Conservation (phyloP, 2,113 vertebrate species). For the Cranoglanis bouderius region DNA sequence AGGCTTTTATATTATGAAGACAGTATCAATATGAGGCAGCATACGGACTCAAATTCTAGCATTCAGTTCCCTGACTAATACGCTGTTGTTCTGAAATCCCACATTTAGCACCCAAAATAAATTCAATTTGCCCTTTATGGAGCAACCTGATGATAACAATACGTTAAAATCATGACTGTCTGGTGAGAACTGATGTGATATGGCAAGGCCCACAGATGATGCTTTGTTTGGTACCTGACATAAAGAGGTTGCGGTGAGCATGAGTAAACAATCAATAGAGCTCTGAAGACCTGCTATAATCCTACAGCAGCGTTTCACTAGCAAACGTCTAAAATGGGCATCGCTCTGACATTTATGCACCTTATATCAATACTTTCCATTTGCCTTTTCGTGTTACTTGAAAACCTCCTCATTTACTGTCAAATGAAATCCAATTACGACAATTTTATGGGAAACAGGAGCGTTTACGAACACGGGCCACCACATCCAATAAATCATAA, state of each 20-base stretch:
- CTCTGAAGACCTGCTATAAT: slow-evolving; percentile 28
- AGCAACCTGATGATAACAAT: background rate
- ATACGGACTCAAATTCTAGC: background rate
- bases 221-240: background rate
- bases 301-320: slow-evolving; percentile 27
- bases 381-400: slow-evolving; percentile 58
- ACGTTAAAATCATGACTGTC: background rate
- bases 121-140: background rate
- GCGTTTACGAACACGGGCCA: slow-evolving; percentile 73
- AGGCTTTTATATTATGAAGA: background rate
- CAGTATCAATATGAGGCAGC: background rate
- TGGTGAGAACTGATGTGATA: background rate
- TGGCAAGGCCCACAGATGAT: background rate
- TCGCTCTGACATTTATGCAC: slow-evolving; percentile 65
- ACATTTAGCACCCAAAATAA: background rate
- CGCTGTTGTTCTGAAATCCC: background rate
- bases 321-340: slow-evolving; percentile 11
- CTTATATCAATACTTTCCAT: slow-evolving; percentile 75
- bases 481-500: slow-evolving; percentile 69
- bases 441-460: slow-evolving; percentile 74
- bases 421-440: slow-evolving; percentile 73
- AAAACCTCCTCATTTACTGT: slow-evolving; percentile 59
- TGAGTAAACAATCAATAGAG: slow-evolving; percentile 37
- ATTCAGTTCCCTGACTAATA: background rate
- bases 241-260: background rate